phyloP scores from a whole-genome alignment of 1,140 invertebrate genomes.

The Archivesica marissinica region DNA sequence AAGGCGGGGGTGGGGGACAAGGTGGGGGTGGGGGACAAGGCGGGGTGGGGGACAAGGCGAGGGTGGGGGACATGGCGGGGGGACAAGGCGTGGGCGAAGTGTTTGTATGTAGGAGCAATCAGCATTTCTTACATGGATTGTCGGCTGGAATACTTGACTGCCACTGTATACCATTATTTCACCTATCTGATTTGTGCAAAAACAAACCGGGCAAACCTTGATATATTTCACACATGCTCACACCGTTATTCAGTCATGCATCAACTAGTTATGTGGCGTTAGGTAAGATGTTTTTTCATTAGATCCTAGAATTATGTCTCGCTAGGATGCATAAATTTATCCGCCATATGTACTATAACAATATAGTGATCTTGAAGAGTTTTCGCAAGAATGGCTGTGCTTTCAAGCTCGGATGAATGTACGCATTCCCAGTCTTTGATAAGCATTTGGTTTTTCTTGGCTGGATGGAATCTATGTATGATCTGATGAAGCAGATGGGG shows the following conservation, averaged over 20 bases:
- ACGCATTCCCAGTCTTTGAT: slow-evolving; percentile 19
- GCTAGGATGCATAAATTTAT: slow-evolving; percentile 31
- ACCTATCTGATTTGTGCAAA: slow-evolving; percentile 13
- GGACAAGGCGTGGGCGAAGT: no score
- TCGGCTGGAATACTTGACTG: slow-evolving; percentile 25
- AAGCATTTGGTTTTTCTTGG: not conserved
- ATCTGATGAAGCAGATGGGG: slow-evolving; percentile 9
- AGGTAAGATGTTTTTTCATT: slow-evolving; percentile 12
- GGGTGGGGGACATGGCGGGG: no score
- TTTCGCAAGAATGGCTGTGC: not conserved
- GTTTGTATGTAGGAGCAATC: no score
- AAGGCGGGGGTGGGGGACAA: no score
- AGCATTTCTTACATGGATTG: not conserved
- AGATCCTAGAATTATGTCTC: not conserved
- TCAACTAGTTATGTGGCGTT: not conserved
- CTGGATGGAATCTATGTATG: not conserved
- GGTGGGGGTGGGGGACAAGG: no score
- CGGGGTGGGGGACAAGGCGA: no score
- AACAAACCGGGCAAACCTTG: not conserved
- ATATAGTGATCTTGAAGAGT: slow-evolving; percentile 1
- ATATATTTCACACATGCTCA: slow-evolving; percentile 6
- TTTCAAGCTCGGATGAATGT: slow-evolving; percentile 26
- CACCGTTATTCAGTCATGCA: not conserved
- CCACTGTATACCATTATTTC: not conserved
- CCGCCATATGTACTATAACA: slow-evolving; percentile 41